These are phyloP conservation scores for Cercocebus atys DNA, from an alignment of 2,113 vertebrate species.

Conservation along the genomic window DNA sequence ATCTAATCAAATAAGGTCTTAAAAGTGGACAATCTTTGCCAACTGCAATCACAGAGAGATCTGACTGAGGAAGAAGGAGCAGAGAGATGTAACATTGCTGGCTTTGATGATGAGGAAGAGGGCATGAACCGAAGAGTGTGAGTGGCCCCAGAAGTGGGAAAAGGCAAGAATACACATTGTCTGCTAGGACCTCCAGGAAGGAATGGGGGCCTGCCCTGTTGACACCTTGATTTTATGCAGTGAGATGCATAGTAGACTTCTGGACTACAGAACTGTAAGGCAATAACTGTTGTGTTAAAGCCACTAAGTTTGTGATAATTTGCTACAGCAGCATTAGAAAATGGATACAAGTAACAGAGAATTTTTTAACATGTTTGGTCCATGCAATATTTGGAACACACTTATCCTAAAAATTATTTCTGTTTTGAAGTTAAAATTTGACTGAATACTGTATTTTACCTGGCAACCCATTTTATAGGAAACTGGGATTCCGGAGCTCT, in stretches of 20 bases:
- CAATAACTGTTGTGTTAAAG: neutral
- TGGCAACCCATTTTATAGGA: neutral
- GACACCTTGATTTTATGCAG: neutral
- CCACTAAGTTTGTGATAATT: neutral
- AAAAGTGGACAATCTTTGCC: neutral
- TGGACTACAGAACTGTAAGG: neutral
- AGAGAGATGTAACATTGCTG: neutral
- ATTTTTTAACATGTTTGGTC: neutral
- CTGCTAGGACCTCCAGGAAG: neutral
- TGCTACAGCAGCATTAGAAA: neutral
- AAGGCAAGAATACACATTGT: neutral
- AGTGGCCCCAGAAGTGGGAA: neutral
- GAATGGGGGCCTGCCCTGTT: neutral
- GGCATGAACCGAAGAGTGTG: neutral
- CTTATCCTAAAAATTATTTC: neutral
- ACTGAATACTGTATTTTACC: neutral
- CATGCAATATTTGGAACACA: neutral
- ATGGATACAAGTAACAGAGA: neutral
- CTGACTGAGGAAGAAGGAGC: neutral
- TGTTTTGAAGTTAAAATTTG: slow-evolving; percentile 32
- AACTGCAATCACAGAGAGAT: neutral
- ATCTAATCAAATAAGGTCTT: neutral
- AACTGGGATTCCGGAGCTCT: neutral
- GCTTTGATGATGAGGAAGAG: neutral
- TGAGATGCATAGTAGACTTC: neutral